These are phyloP conservation scores for Chrysolina haemoptera DNA, from an alignment of 2,888 invertebrate genomes.

Conservation along the genomic window DNA sequence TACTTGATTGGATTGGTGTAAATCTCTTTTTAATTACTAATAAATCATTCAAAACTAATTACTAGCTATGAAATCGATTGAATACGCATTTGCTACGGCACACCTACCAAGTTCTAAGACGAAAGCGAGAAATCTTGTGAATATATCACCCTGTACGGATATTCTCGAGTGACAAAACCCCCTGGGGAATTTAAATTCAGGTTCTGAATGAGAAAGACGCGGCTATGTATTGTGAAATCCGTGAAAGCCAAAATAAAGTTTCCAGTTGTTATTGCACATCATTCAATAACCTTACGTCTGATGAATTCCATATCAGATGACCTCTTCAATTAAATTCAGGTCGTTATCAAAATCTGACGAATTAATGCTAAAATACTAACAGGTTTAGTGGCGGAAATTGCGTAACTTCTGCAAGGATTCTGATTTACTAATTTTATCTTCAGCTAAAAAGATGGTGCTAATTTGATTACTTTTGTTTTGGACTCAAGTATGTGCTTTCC, in stretches of 20 bases:
- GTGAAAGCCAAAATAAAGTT: constrained; percentile 49
- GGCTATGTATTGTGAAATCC: constrained; percentile 36
- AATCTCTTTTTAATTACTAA: background rate
- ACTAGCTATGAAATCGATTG: background rate
- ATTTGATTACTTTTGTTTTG: too few relatives aligned
- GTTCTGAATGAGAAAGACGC: constrained; percentile 37
- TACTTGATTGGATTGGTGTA: too few relatives aligned
- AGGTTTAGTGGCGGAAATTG: background rate
- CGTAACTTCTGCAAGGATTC: too few relatives aligned
- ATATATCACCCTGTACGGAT: constrained; percentile 15
- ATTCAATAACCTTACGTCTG: constrained; percentile 24
- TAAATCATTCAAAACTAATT: background rate
- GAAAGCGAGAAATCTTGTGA: constrained; percentile 1
- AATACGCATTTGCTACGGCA: background rate
- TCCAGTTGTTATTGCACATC: constrained; percentile 43
- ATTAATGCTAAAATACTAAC: constrained; percentile 6
- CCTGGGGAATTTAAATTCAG: constrained; percentile 34
- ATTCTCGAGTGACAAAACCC: constrained; percentile 3
- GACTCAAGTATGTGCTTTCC: too few relatives aligned
- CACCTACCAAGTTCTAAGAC: background rate
- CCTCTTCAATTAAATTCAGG: constrained; percentile 15
- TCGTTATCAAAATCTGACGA: constrained; percentile 10
- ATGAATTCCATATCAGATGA: constrained; percentile 39
- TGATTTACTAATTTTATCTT: too few relatives aligned
- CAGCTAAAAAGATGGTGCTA: too few relatives aligned